Base-by-base conservation (phyloP, 2,113 vertebrate genomes). In the Aptenodytes forsteri region DNA sequence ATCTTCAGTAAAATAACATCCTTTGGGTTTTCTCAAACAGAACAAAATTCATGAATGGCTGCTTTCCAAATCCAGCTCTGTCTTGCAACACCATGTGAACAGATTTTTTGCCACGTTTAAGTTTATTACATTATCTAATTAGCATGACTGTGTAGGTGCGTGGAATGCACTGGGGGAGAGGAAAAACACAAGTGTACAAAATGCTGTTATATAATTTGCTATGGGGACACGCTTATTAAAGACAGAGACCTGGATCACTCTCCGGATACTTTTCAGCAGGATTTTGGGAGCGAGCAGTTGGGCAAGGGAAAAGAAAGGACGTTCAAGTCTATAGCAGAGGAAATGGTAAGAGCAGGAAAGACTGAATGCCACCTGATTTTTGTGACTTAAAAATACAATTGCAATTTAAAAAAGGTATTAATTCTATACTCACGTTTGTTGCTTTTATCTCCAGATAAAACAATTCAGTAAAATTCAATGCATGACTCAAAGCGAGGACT, bases 91-190 rank as follows among this genome's bases (percentile, higher is more conserved):
- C 91, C 55, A 84, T 69, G 46, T 52, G 50, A 94, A 81, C 94
- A 96, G 93, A 96, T 91, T 91, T 95, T 94, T 89, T 96, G 91
- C 94, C 89, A 94, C 75, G 44, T 90, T 90, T 73, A 77, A 88
- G 90, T 92, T 94, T 77, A 83, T 96, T 96, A 88, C 83, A 66
- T 67, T 71, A 90, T 73, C 78, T 90, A 95, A 96, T 97, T 97
- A 96, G 93, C 29, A 23, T 90, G 91, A 90, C 85, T 96, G 84
- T 94, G 89, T 97, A 97, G 95, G 95, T 96, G 83, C 36, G 0
- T 94, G 96, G 97, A 97, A 97, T 96, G 97, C 93, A 73, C 54
- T 58, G 87, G 73, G 73, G 84, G 54, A 95, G 78, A 96, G 66
- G 83, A 65, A 92, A 92, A 89, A 64, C 25, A 87, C 84, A 82